These are phyloP conservation scores for Rhea americana DNA, from an alignment of 2,113 vertebrate species.

Conservation along the genomic window DNA sequence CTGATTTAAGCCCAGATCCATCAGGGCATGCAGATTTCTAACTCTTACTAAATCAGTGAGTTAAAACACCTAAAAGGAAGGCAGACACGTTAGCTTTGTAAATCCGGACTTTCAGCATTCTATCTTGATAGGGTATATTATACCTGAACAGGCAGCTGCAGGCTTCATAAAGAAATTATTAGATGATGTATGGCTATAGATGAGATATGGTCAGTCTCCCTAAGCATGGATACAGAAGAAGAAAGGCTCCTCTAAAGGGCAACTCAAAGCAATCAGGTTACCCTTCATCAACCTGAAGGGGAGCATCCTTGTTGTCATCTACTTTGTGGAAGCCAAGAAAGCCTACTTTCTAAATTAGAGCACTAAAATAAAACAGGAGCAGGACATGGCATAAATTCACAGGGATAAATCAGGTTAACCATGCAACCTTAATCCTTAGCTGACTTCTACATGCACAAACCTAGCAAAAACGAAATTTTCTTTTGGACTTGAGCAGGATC, in stretches of 20 bases:
- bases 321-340: background rate
- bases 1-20: background rate
- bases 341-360: background rate
- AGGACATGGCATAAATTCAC: background rate
- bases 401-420: background rate
- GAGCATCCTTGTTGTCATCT: background rate
- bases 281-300: background rate
- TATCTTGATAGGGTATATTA: too few species aligned
- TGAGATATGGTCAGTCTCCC: background rate
- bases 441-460: background rate
- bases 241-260: background rate
- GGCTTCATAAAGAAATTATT: background rate
- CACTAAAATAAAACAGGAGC: background rate
- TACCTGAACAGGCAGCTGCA: background rate
- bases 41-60: background rate
- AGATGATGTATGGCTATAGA: too few species aligned
- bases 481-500: background rate
- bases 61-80: background rate
- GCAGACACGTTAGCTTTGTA: accelerated
- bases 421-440: background rate
- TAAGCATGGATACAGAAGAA: background rate
- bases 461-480: too few species aligned
- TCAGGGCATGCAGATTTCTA: accelerated
- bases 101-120: background rate
- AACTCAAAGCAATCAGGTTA: background rate